These are phyloP conservation scores for Eremobia ochroleuca DNA, from an alignment of 2,888 invertebrate species.

Conservation along the genomic window DNA sequence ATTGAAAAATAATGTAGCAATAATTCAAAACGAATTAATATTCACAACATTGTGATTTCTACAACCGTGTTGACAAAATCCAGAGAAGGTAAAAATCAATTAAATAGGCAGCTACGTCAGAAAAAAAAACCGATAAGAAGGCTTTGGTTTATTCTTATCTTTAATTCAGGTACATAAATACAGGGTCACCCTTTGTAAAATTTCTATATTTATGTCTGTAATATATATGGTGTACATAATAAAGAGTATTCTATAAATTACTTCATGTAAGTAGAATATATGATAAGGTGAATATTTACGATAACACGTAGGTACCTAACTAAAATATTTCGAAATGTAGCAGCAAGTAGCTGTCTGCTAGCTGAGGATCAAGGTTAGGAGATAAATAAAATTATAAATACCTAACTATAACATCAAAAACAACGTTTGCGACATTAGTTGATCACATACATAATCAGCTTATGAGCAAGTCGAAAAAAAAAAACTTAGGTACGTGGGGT, in stretches of 20 bases:
- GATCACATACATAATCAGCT: slow-evolving; percentile 3
- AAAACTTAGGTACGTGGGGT: too few relatives aligned
- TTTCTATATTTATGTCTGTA: too few relatives aligned
- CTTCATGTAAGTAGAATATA: slow-evolving; percentile 9
- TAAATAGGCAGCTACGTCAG: not conserved
- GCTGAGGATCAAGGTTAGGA: slow-evolving; percentile 54
- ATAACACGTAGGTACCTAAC: slow-evolving; percentile 1
- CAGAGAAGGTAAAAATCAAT: not conserved
- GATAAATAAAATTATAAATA: slow-evolving; percentile 33
- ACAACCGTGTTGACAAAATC: slow-evolving; percentile 12
- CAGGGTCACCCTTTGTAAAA: too few relatives aligned
- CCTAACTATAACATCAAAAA: not conserved
- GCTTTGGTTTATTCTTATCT: not conserved
- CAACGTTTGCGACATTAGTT: slow-evolving; percentile 33
- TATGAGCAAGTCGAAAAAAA: slow-evolving; percentile 1
- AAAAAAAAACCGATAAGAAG: not conserved
- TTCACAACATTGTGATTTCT: slow-evolving; percentile 1
- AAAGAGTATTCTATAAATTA: too few relatives aligned
- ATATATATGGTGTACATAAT: too few relatives aligned
- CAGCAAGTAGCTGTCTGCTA: not conserved
- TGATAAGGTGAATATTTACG: slow-evolving; percentile 25
- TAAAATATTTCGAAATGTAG: not conserved
- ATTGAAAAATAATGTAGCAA: slow-evolving; percentile 27
- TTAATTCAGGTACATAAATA: too few relatives aligned
- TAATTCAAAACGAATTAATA: slow-evolving; percentile 19